These are phyloP conservation scores for Acanthornis magna DNA, from an alignment of 2,797 vertebrate genomes.

Conservation along the genomic window DNA sequence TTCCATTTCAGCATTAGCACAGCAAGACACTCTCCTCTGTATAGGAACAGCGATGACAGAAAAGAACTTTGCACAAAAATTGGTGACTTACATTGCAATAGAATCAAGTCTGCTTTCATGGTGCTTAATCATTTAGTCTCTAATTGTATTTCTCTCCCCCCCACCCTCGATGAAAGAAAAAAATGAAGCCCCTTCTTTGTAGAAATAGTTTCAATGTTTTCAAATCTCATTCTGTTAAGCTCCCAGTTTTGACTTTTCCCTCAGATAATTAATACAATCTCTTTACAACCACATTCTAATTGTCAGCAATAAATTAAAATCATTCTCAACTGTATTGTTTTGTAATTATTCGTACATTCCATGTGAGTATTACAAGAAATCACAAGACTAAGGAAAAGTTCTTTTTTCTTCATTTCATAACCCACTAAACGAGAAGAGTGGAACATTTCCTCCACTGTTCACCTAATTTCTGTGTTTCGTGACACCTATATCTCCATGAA, in stretches of 20 bases:
- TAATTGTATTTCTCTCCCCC: not conserved
- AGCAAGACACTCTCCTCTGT: not conserved
- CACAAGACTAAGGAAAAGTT: not conserved
- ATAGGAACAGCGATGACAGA: not conserved
- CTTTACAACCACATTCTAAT: not conserved
- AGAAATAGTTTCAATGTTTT: not conserved
- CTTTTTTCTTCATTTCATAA: not conserved
- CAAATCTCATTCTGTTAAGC: not conserved
- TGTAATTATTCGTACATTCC: not conserved
- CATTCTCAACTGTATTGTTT: not conserved
- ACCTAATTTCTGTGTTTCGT: not conserved
- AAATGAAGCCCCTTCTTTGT: not conserved
- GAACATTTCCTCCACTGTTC: not conserved
- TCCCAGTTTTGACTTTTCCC: not conserved
- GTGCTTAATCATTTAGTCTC: not conserved
- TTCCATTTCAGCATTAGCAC: not conserved
- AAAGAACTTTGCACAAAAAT: not conserved
- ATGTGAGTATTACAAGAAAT: not conserved
- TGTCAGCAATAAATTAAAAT: conserved; percentile 50
- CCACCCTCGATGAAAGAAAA: not conserved
- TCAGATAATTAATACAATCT: not conserved
- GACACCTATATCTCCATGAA: not conserved
- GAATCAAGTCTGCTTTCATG: not conserved
- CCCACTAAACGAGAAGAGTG: not conserved
- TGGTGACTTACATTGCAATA: not conserved